These are phyloP conservation scores for Micronycteris hirsuta DNA, from an alignment of 2,113 vertebrate genomes.

Conservation along the genomic window DNA sequence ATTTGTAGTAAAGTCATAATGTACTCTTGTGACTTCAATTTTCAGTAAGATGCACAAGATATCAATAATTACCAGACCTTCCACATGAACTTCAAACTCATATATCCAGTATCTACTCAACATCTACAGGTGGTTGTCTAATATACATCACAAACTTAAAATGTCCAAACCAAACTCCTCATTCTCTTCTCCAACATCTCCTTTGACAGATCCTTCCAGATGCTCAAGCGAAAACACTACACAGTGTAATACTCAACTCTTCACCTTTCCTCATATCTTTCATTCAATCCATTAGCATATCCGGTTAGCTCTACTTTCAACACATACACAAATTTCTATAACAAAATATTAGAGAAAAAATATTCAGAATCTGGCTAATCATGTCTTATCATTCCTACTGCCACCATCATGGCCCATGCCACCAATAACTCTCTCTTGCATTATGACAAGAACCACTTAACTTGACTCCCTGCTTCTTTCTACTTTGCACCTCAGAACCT, in stretches of 20 bases:
- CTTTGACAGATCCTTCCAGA: neutral
- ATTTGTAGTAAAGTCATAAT: neutral
- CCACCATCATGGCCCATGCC: neutral
- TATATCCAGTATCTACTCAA: neutral
- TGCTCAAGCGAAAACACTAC: neutral
- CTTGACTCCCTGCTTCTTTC: neutral
- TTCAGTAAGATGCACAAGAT: neutral
- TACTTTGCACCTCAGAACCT: neutral
- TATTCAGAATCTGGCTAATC: neutral
- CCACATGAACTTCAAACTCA: neutral
- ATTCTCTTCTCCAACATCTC: neutral
- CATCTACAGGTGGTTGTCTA: neutral
- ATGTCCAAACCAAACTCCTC: neutral
- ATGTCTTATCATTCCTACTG: neutral
- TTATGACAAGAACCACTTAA: neutral
- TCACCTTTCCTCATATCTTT: neutral
- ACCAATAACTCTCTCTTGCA: neutral
- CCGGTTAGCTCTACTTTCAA: neutral
- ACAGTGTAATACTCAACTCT: neutral
- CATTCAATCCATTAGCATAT: neutral
- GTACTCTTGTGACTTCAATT: neutral
- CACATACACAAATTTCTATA: neutral
- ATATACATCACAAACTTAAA: neutral
- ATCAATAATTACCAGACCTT: neutral
- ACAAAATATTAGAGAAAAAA: neutral